These are phyloP conservation scores for Stichodactyla helianthus DNA, from an alignment of 64 coral and sea anemone genomes.

Conservation along the genomic window DNA sequence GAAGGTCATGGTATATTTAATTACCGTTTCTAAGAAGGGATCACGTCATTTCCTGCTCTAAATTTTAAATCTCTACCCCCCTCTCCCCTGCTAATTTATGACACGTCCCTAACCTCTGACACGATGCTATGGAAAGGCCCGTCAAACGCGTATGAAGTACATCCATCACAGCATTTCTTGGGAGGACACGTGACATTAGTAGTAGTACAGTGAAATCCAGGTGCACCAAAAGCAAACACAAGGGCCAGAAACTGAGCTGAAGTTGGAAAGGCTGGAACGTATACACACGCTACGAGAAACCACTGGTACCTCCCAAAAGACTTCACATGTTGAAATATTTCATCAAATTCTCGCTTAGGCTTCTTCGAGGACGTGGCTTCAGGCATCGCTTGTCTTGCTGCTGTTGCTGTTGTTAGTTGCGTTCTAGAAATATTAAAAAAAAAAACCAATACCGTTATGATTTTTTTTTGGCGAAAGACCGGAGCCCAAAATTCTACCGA, in stretches of 20 bases:
- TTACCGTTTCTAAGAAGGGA: no score
- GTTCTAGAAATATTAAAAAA: no score
- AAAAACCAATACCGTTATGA: no score
- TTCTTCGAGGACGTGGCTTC: no score
- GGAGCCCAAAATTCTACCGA: no score
- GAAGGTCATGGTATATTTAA: no score
- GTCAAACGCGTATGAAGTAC: constrained; percentile 37
- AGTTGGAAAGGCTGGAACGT: neutral
- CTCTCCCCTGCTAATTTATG: no score
- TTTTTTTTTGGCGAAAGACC: no score
- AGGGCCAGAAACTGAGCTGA: constrained; percentile 14
- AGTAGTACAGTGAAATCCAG: constrained; percentile 31
- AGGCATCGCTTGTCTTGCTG: no score
- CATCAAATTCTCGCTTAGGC: neutral
- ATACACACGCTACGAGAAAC: neutral
- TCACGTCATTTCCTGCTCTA: no score
- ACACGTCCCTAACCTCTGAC: constrained; percentile 23
- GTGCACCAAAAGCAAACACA: constrained; percentile 32
- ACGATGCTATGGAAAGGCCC: constrained; percentile 33
- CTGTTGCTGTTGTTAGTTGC: no score
- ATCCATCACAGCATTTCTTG: constrained; percentile 38
- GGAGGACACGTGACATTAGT: neutral
- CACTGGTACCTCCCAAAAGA: constrained; percentile 35
- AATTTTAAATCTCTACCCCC: no score
- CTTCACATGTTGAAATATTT: constrained; percentile 18